Conservation (phyloP, 2,797 vertebrate species). For the Mus caroli region DNA sequence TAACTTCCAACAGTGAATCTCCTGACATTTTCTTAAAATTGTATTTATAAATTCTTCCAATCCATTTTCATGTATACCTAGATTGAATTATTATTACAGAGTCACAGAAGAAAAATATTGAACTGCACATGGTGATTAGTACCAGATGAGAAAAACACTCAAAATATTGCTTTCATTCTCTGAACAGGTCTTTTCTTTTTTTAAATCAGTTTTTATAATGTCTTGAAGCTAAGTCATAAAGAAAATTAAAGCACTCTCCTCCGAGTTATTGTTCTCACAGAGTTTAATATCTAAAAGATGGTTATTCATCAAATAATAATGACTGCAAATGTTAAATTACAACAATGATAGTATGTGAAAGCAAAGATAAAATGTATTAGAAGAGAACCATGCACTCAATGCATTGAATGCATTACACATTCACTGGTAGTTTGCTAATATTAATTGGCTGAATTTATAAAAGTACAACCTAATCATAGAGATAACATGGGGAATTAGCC, state of each 20-base stretch:
- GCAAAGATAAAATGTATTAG: neutral
- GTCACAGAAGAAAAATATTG: neutral
- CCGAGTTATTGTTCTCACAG: neutral
- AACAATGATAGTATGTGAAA: neutral
- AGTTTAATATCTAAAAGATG: neutral
- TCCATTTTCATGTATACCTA: neutral
- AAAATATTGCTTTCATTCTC: slow-evolving; percentile 2
- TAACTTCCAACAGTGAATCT: neutral
- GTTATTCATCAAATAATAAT: slow-evolving; percentile 27
- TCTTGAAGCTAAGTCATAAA: slow-evolving; percentile 8
- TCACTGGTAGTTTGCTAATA: neutral
- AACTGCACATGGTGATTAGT: neutral
- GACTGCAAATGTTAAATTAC: neutral
- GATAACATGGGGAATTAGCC: neutral
- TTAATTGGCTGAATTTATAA: slow-evolving; percentile 2
- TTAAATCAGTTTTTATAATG: neutral
- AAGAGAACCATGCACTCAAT: neutral
- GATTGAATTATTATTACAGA: neutral
- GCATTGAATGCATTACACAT: neutral
- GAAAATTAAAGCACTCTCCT: neutral
- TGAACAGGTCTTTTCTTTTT: neutral
- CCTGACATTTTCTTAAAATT: slow-evolving; percentile 24
- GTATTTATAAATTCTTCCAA: neutral
- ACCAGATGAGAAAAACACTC: neutral
- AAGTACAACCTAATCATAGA: slow-evolving; percentile 21